Evolutionary conservation across 2,888 invertebrate genomes (phyloP).

Genomic region (Icerya purchasi): DNA sequence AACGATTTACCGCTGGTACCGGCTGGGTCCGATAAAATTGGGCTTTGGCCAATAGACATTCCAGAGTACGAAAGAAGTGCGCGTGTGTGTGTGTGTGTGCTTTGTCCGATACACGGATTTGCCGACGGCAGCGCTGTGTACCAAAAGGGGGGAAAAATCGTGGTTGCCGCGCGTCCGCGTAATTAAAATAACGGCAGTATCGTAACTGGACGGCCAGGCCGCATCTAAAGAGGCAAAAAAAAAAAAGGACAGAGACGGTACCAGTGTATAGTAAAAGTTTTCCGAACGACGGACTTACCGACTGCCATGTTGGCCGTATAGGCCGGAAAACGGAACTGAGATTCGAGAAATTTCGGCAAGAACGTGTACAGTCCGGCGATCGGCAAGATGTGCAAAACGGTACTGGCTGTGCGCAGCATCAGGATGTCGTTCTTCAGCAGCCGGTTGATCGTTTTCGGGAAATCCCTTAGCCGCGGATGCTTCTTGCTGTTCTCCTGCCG

Average conservation of each 20-base stretch:
- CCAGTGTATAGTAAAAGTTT: too few species aligned
- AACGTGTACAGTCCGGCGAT: constrained; percentile 84
- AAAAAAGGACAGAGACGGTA: too few species aligned
- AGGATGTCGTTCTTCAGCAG: constrained; percentile 72
- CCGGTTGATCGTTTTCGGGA: constrained; percentile 53
- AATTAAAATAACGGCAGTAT: not conserved
- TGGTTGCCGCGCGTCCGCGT: not conserved
- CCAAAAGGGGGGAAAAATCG: not conserved
- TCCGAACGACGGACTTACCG: constrained; percentile 32
- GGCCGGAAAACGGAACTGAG: constrained; percentile 72
- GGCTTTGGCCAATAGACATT: too few species aligned
- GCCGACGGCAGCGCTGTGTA: too few species aligned
- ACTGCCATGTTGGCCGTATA: constrained; percentile 78
- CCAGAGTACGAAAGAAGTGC: too few species aligned
- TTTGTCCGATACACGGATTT: too few species aligned
- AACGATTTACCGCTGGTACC: too few species aligned
- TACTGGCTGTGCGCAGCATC: constrained; percentile 76
- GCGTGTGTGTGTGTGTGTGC: too few species aligned
- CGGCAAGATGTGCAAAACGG: constrained; percentile 71
- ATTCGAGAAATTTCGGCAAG: constrained; percentile 78
- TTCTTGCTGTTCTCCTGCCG: constrained; percentile 22
- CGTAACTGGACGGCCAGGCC: not conserved
- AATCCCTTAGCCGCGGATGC: constrained; percentile 35
- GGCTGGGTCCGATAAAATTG: too few species aligned
- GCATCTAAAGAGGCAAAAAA: too few species aligned